Conservation (phyloP, 2,888 invertebrate genomes). For the Chrysina gloriosa region DNA sequence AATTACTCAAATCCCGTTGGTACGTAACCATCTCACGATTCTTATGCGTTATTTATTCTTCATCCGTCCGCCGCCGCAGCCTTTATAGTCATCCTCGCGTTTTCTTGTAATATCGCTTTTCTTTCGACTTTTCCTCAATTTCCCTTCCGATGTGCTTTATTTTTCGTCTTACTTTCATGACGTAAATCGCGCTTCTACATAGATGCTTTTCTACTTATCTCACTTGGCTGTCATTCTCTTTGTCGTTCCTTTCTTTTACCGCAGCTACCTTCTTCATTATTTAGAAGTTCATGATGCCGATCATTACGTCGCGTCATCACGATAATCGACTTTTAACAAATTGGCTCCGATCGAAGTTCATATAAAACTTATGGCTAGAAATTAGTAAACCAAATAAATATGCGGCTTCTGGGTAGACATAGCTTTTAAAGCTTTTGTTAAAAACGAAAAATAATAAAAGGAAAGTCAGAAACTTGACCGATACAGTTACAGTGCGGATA, state of each 20-base stretch:
- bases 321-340: conserved; percentile 16
- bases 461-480: too few species aligned
- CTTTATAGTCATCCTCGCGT: neutral
- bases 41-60: conserved; percentile 3
- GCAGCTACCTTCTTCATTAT: conserved; percentile 14
- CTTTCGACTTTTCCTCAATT: neutral
- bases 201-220: neutral
- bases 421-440: too few species aligned
- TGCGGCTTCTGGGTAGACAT: too few species aligned
- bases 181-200: neutral
- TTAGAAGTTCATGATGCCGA: conserved; percentile 15
- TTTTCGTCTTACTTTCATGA: neutral
- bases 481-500: too few species aligned
- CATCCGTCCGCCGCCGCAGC: neutral
- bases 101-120: neutral
- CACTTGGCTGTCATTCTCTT: neutral
- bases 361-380: neutral
- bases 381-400: neutral
- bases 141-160: neutral
- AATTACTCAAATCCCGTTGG: conserved; percentile 30
- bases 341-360: conserved; percentile 1
- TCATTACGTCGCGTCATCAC: neutral
- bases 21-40: neutral
- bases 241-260: neutral
- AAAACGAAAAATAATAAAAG: too few species aligned